A percentile compares a stretch with the other conserved stretches of the same genome.
phyloP scores from a whole-genome alignment of 2,113 vertebrate species.

The Melanocharis versteri region DNA sequence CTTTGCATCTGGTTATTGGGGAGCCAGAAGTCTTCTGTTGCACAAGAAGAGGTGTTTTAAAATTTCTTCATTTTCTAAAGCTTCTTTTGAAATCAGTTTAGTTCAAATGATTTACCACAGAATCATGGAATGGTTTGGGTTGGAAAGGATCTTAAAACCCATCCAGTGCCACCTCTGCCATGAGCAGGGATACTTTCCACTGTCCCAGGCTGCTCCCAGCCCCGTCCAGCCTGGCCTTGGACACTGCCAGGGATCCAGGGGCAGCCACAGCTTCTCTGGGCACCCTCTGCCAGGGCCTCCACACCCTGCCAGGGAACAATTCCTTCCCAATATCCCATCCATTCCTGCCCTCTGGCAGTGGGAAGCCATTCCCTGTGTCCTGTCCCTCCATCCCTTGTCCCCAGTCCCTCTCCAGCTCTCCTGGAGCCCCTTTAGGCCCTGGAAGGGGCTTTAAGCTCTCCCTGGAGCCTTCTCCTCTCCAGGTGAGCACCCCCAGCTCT shows the following conservation, averaged over 20 bases:
- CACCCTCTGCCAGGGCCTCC: neutral
- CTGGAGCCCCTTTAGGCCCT: neutral
- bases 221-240: neutral
- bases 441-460: rapidly evolving
- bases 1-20: neutral
- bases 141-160: neutral
- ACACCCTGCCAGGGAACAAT: neutral
- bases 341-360: neutral
- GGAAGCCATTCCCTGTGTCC: neutral
- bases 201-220: neutral
- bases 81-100: neutral
- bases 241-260: neutral
- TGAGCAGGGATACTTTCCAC: neutral
- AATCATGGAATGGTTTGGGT: neutral
- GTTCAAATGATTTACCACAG: neutral
- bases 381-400: neutral
- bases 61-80: neutral
- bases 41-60: neutral
- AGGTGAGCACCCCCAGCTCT: neutral
- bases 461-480: neutral
- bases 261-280: neutral
- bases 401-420: neutral
- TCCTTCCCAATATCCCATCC: neutral
- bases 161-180: rapidly evolving
- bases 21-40: neutral